Conservation (phyloP, 2,113 vertebrate genomes). For the Otocyon megalotis region DNA sequence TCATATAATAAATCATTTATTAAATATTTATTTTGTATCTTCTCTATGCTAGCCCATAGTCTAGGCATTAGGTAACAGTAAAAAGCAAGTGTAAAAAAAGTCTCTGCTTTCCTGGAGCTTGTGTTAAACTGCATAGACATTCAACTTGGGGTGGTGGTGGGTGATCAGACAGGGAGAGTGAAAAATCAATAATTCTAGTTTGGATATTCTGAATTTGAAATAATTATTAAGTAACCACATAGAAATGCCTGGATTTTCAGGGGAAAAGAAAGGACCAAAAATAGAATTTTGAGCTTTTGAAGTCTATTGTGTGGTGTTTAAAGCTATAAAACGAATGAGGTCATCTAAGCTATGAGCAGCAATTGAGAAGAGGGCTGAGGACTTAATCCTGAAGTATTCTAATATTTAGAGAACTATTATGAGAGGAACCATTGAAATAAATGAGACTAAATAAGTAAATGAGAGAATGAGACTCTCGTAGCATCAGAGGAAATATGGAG, state of each 20-base stretch:
- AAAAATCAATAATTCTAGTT: constrained; percentile 42
- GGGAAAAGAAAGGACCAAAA: constrained; percentile 9
- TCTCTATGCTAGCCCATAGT: neutral
- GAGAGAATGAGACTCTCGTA: neutral
- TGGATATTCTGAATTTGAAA: constrained; percentile 30
- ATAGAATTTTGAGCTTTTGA: neutral
- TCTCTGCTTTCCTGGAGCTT: neutral
- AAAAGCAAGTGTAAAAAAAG: neutral
- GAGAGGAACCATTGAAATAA: neutral
- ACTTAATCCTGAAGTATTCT: neutral
- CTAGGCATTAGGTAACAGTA: neutral
- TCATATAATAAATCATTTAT: neutral
- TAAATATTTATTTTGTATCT: neutral
- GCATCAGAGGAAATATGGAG: neutral
- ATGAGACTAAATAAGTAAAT: neutral
- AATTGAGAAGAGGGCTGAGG: neutral
- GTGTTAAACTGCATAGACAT: neutral
- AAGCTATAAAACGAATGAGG: neutral
- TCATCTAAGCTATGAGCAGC: neutral
- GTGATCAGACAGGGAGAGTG: neutral
- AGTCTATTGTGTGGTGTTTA: neutral
- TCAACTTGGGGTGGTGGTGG: neutral
- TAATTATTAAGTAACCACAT: neutral
- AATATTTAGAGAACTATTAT: neutral
- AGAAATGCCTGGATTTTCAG: constrained; percentile 23